A percentile compares a stretch with the other conserved stretches of the same genome.
Evolutionary conservation across 23 tunicate genomes (phyloP).

Genomic region (Corella eumyota): DNA sequence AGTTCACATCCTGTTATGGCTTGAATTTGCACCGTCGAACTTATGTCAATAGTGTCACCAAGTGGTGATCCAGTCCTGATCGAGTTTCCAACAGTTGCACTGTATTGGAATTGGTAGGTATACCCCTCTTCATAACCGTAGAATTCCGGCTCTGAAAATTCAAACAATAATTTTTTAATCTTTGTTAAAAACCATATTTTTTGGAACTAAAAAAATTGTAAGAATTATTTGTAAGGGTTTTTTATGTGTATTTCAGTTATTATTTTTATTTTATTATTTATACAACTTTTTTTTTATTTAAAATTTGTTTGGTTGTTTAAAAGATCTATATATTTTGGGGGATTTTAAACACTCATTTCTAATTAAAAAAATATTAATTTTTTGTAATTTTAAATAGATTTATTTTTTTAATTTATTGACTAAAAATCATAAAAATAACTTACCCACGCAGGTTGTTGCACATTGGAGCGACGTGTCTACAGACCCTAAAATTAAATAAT

Average conservation of each 20-base stretch:
- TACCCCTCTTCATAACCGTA: conserved; percentile 15
- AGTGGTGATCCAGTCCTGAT: conserved; percentile 18
- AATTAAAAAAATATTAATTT: too few species aligned
- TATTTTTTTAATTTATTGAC: too few species aligned
- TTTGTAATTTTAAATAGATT: too few species aligned
- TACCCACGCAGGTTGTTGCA: conserved; percentile 46
- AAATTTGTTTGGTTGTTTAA: too few species aligned
- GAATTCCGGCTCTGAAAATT: conserved; percentile 20
- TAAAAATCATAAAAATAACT: background rate
- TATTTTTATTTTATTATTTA: too few species aligned
- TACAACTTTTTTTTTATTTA: too few species aligned
- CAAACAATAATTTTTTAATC: background rate
- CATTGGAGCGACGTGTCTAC: conserved; percentile 39
- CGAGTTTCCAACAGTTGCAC: conserved; percentile 22
- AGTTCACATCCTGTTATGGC: conserved; percentile 35
- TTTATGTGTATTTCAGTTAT: too few species aligned
- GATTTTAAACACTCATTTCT: too few species aligned
- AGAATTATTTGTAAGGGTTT: background rate
- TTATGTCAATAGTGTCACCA: background rate
- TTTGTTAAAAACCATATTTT: background rate
- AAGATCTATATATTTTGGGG: too few species aligned
- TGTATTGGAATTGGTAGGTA: conserved; percentile 40
- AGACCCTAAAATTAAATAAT: conserved; percentile 35
- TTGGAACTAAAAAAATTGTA: background rate
- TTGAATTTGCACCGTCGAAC: conserved; percentile 4